These are phyloP conservation scores for Apaloderma vittatum DNA, from an alignment of 2,113 vertebrate species.

Conservation along the genomic window DNA sequence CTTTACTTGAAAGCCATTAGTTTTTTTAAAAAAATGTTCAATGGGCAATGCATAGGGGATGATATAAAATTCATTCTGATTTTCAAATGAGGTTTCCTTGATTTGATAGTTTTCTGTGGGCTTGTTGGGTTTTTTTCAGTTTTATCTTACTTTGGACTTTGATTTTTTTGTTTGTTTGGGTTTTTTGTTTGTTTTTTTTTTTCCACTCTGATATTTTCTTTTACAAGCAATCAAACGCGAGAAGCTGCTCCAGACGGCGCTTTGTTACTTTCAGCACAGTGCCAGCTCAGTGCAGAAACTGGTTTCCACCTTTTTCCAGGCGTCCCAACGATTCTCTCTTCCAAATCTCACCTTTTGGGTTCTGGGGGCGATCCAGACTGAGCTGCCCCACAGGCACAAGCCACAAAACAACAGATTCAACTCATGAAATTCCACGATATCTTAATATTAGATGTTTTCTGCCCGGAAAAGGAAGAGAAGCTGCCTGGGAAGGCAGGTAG, in stretches of 20 bases:
- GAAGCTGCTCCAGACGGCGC: not conserved
- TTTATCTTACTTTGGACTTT: not conserved
- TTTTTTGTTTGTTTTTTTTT: not conserved
- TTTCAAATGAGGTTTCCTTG: not conserved
- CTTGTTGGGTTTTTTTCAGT: not conserved
- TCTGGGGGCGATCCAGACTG: not conserved
- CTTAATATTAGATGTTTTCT: not conserved
- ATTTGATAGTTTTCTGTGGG: not conserved
- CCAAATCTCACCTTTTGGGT: not conserved
- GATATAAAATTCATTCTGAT: not conserved
- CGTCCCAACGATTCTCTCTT: not conserved
- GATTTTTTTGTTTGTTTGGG: accelerated
- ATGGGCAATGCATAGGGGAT: not conserved
- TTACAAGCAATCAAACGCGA: not conserved
- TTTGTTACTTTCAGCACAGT: not conserved
- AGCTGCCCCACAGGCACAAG: not conserved
- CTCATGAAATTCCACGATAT: accelerated
- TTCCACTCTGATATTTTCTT: not conserved
- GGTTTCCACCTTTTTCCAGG: not conserved
- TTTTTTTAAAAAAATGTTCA: not conserved
- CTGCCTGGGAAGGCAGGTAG: not conserved
- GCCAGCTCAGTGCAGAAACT: not conserved
- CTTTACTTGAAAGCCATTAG: not conserved
- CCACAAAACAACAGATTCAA: not conserved
- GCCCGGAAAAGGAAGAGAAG: not conserved